phyloP scores from a whole-genome alignment of 2,888 invertebrate genomes.

The Suillia variegata region DNA sequence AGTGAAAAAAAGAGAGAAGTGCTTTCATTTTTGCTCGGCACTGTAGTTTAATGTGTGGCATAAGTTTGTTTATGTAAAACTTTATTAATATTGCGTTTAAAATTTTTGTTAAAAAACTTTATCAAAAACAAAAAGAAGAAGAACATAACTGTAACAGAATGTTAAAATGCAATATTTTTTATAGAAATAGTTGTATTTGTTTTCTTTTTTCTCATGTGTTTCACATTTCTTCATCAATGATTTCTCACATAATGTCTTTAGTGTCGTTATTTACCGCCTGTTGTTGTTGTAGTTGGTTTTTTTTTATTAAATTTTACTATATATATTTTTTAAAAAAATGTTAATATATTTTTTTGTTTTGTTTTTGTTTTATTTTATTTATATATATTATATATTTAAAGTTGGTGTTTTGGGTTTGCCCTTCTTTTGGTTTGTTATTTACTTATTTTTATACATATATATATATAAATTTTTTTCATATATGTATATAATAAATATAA shows the following conservation, averaged over 20 bases:
- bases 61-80: too few species aligned
- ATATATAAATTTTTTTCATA: constrained; percentile 24
- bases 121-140: too few species aligned
- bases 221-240: constrained; percentile 34
- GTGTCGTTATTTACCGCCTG: constrained; percentile 15
- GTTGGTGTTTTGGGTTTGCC: constrained; percentile 31
- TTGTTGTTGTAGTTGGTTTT: too few species aligned
- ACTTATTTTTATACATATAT: constrained; percentile 21
- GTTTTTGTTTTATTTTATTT: constrained; percentile 19
- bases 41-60: too few species aligned
- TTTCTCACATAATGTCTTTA: too few species aligned
- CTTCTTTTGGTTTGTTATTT: constrained; percentile 20
- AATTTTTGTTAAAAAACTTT: not conserved
- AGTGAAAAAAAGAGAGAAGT: too few species aligned
- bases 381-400: constrained; percentile 23
- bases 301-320: constrained; percentile 18
- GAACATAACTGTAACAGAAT: not conserved
- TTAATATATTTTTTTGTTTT: constrained; percentile 21
- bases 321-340: constrained; percentile 5
- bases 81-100: constrained; percentile 17
- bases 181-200: constrained; percentile 27
- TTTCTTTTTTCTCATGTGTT: constrained; percentile 48
- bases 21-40: too few species aligned
- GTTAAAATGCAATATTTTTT: constrained; percentile 18
- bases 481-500: constrained; percentile 38